Evolutionary conservation across 1,140 invertebrate species (phyloP).

Genomic region (Caerostris darwini): DNA sequence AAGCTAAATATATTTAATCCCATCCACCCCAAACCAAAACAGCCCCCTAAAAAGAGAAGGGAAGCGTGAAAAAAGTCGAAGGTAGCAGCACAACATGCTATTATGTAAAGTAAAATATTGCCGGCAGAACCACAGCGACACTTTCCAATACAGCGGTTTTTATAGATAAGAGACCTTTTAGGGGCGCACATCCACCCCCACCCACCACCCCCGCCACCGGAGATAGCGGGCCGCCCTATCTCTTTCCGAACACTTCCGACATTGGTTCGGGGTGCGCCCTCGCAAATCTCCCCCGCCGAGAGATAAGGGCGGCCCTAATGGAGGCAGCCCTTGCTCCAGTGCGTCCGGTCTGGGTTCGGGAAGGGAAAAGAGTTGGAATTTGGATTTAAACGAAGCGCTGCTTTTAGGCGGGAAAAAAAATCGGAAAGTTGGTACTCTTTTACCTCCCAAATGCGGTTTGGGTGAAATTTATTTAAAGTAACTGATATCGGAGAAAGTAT

Average conservation of each 20-base stretch:
- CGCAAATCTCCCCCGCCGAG: not conserved
- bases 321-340: slow-evolving; percentile 24
- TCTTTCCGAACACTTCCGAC: slow-evolving; percentile 70
- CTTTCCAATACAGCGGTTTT: slow-evolving; percentile 65
- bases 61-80: slow-evolving; percentile 16
- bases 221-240: slow-evolving; percentile 63
- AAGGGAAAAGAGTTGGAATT: not conserved
- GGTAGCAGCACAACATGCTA: slow-evolving; percentile 41
- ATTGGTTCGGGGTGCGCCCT: slow-evolving; percentile 48
- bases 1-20: slow-evolving; percentile 11
- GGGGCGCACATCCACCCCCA: not conserved
- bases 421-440: not conserved
- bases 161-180: slow-evolving; percentile 54
- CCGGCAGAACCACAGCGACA: slow-evolving; percentile 32
- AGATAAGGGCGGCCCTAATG: slow-evolving; percentile 60
- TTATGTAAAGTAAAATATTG: slow-evolving; percentile 58
- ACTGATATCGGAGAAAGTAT: not conserved
- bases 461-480: not conserved
- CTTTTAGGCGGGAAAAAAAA: not conserved
- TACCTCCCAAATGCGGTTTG: not conserved
- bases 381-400: slow-evolving; percentile 10
- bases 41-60: not conserved
- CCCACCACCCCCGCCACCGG: slow-evolving; percentile 2
- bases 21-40: not conserved
- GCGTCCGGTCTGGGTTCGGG: slow-evolving; percentile 13